These are phyloP conservation scores for Idris sp. DNA, from an alignment of 1,140 invertebrate genomes.

Conservation along the genomic window DNA sequence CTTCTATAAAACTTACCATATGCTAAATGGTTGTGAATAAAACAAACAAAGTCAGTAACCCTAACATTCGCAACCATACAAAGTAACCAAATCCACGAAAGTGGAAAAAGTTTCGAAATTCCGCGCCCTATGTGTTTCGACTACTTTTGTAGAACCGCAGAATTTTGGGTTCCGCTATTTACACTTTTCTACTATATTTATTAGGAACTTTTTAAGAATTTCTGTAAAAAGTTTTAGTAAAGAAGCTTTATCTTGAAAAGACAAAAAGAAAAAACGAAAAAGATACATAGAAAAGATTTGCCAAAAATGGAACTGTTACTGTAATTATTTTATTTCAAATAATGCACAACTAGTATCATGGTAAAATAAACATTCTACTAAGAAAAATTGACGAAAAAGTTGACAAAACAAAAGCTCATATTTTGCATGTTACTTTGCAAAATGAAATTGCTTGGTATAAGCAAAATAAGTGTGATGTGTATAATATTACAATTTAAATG, in stretches of 20 bases:
- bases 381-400: constrained; percentile 12
- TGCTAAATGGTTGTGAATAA: no score
- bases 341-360: constrained; percentile 18
- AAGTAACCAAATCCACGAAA: constrained; percentile 21
- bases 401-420: not conserved
- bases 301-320: constrained; percentile 31
- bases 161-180: constrained; percentile 32
- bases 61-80: constrained; percentile 27
- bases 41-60: constrained; percentile 3
- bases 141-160: constrained; percentile 24
- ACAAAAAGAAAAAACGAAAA: not conserved
- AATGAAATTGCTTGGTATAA: no score
- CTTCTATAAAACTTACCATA: no score
- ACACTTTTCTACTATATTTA: constrained; percentile 9
- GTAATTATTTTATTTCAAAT: constrained; percentile 31
- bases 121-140: constrained; percentile 1
- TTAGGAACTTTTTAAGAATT: constrained; percentile 46
- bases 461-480: no score
- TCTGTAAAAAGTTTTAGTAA: constrained; percentile 27
- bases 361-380: constrained; percentile 32
- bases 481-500: no score
- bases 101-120: constrained; percentile 46
- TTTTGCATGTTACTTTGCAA: not conserved
- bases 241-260: constrained; percentile 12
- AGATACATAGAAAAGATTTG: constrained; percentile 26